Conservation (phyloP, 64 coral and sea anemone genomes). For the Stylophora pistillata region DNA sequence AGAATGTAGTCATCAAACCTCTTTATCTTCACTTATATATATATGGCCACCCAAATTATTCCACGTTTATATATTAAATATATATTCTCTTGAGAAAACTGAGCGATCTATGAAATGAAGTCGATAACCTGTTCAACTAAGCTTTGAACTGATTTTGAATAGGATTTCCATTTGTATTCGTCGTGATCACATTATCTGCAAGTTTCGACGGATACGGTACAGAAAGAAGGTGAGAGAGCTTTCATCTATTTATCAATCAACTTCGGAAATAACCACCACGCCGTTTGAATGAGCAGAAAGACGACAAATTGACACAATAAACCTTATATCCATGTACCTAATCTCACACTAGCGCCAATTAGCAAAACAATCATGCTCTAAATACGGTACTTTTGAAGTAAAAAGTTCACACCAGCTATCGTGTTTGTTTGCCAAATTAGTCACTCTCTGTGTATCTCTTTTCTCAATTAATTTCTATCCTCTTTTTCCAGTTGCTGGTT, state of each 20-base stretch:
- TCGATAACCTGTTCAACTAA: not conserved
- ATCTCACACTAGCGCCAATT: not conserved
- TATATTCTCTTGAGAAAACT: no score
- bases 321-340: no score
- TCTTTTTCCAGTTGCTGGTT: slow-evolving; percentile 79
- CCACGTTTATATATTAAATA: no score
- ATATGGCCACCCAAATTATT: no score
- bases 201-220: slow-evolving; percentile 93
- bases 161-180: slow-evolving; percentile 82
- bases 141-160: not conserved
- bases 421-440: not conserved
- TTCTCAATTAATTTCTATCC: not conserved
- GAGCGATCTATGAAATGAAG: no score
- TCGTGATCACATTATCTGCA: slow-evolving; percentile 80
- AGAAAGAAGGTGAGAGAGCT: slow-evolving; percentile 40
- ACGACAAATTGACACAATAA: no score
- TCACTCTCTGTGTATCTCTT: not conserved
- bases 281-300: no score
- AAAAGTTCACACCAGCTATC: not conserved
- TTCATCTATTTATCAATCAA: not conserved
- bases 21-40: no score
- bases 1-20: no score
- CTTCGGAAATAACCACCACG: no score
- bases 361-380: not conserved
- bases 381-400: not conserved